A percentile compares a stretch with the other conserved stretches of the same genome.
These are phyloP conservation scores for Sorex fumeus DNA, from an alignment of 2,113 vertebrate species.

Conservation along the genomic window DNA sequence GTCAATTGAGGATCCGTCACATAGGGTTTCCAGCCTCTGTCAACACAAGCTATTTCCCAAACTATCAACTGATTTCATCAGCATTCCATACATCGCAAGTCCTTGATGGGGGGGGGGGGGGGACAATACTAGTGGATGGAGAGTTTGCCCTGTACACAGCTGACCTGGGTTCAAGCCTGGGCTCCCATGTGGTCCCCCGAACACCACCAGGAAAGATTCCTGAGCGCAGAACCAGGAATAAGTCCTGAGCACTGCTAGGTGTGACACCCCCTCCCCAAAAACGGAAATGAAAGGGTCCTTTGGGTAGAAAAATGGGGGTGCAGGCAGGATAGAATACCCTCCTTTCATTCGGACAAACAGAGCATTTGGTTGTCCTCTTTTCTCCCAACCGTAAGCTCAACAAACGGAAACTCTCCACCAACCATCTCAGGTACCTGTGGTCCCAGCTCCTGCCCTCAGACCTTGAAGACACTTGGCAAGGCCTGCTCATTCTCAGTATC, in stretches of 20 bases:
- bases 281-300: constrained; percentile 13
- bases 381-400: constrained; percentile 11
- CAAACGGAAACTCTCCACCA: not conserved
- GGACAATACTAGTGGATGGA: no score
- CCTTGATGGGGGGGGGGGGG: no score
- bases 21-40: not conserved
- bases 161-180: no score
- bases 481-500: not conserved
- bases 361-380: not conserved
- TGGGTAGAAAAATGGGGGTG: constrained; percentile 18
- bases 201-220: no score
- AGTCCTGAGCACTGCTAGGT: no score
- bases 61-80: not conserved
- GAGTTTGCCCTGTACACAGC: no score
- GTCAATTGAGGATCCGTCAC: not conserved
- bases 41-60: constrained; percentile 20
- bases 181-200: no score
- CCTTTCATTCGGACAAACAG: constrained; percentile 40
- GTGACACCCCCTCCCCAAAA: no score
- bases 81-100: not conserved
- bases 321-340: not conserved
- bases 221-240: no score
- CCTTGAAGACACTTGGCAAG: not conserved
- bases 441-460: not conserved
- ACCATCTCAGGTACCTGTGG: not conserved